Evolutionary conservation across 2,888 invertebrate species (phyloP), one percentile per base, ranked within the genome.

Genomic region (Leucania comma): DNA sequence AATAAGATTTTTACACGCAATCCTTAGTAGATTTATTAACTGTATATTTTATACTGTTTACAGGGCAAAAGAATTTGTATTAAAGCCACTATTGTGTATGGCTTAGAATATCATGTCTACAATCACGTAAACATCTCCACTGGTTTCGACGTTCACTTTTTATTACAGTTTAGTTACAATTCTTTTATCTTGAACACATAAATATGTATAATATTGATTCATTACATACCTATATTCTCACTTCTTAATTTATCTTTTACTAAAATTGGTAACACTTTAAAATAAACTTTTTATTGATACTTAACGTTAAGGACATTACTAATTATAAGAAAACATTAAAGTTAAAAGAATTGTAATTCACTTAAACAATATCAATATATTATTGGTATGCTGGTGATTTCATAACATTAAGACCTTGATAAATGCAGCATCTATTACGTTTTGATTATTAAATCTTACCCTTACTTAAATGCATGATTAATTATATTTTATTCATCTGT

Each of bases 11-110:
- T 93, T 93, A 95, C 92, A 94, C 82, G 91, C 91, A 90, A 91
- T 90, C 90, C 90, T 90, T 88, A 90, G 85, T 91, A 93, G 91
- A 90, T 90, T 90, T 91, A 92, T 90, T 89, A 88, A 86, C 88
- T 90, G 90, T 93, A 93, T 93, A 94, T 94, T 94, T 95, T 94
- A 88, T 95, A 94, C 88, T 90, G 89, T 91, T 89, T 90, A 90
- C 90, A 89, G 85, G 86, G 75, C 86, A 77, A 73, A 76, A 75
- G 58, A 80, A 78, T 80, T 82, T 85, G 78, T 87, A 86, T 72
- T 83, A 59, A 75, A 72, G 69, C 68, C 71, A 76, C 60, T 71
- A 72, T 70, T 22, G 48, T 63, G 54, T 63, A 54, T 58, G 75
- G 73, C 75, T 66, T 68, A 53, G 29, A 73, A 59, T 58, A 73